phyloP scores from a whole-genome alignment of 2,797 vertebrate genomes.

The Channallabes apus region DNA sequence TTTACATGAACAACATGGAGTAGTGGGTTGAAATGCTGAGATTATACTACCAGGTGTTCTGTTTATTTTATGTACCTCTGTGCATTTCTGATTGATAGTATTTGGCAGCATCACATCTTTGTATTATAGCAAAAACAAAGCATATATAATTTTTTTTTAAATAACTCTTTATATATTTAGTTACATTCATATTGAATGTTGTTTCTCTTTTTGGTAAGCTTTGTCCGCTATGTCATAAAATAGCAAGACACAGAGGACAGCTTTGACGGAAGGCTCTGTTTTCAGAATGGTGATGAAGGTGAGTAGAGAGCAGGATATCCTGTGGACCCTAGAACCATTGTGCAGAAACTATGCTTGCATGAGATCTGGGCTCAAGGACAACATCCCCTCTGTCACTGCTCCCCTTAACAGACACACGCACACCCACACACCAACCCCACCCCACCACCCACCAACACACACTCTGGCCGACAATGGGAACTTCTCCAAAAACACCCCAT shows the following conservation, averaged over 20 bases:
- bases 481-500: conserved; percentile 35
- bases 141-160: neutral
- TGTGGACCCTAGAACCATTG: conserved; percentile 56
- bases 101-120: neutral
- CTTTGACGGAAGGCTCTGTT: conserved; percentile 36
- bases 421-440: conserved; percentile 14
- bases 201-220: neutral
- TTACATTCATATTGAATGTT: neutral
- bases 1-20: neutral
- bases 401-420: neutral
- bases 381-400: conserved; percentile 46
- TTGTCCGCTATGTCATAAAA: neutral
- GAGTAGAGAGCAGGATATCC: conserved; percentile 58
- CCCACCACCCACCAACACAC: neutral
- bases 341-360: conserved; percentile 35
- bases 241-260: conserved; percentile 6
- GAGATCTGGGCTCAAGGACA: conserved; percentile 53
- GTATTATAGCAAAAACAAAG: too few relatives aligned
- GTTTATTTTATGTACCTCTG: neutral
- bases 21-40: neutral
- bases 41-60: neutral
- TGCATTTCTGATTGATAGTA: neutral
- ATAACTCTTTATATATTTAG: neutral
- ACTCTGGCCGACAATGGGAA: conserved; percentile 33
- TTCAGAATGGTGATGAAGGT: conserved; percentile 39